A percentile compares a stretch with the other conserved stretches of the same genome.
phyloP scores from a whole-genome alignment of 2,888 invertebrate genomes.

The Masnerella sp. region DNA sequence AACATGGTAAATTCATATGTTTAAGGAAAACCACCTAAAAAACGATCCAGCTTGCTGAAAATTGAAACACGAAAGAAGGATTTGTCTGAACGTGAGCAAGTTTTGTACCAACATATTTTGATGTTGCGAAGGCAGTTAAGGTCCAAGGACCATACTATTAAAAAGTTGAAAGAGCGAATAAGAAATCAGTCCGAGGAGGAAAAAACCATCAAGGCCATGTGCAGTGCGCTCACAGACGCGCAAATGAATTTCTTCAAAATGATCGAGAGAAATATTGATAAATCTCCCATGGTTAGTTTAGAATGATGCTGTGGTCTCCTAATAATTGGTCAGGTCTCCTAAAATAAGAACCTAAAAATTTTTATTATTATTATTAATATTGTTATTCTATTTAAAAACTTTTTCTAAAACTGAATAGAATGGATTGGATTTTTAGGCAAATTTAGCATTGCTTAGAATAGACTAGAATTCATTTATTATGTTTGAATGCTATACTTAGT shows the following conservation, averaged over 20 bases:
- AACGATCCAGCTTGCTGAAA: not conserved
- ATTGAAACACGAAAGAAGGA: not conserved
- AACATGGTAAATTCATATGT: not conserved
- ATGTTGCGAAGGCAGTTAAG: not conserved
- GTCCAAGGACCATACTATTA: not conserved
- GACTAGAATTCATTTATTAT: not conserved
- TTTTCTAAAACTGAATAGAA: not conserved
- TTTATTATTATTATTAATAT: not conserved
- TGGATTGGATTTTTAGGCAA: too few species aligned
- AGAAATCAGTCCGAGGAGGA: not conserved
- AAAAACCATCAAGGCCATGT: not conserved
- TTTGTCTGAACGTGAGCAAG: not conserved
- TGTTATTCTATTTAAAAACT: not conserved
- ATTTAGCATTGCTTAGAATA: not conserved
- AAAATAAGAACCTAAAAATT: not conserved
- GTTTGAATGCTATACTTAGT: not conserved
- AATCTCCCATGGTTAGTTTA: not conserved
- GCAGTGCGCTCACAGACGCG: not conserved
- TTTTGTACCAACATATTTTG: not conserved
- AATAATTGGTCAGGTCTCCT: not conserved
- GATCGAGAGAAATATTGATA: not conserved
- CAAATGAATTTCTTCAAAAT: not conserved
- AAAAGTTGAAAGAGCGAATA: not conserved
- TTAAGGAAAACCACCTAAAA: not conserved
- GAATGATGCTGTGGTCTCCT: not conserved